Base-by-base conservation (phyloP, 1,140 invertebrate genomes). In the Platorchestia sp. region DNA sequence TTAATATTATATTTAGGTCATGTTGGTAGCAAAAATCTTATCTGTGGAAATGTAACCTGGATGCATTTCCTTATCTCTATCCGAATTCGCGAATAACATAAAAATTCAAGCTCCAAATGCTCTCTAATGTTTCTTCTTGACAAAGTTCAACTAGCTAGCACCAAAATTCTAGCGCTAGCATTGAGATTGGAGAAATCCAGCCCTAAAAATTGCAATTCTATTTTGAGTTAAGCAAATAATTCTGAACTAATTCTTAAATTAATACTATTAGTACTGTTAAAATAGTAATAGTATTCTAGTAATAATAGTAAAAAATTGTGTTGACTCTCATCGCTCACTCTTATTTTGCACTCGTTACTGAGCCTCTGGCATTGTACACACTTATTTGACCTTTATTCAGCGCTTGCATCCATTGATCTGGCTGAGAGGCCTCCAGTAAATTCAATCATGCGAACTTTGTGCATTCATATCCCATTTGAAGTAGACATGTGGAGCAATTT, bases 401-500 rank as follows among this genome's bases (percentile, higher is more conserved):
- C 59, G 59, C 59, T 75, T 75, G n/a, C 87, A 42, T 89, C 87
- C 87, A 89, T 89, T 89, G 87, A 89, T 89, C 87, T 42, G 41
- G 87, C 43, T 19, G 87, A 27, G 27, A 42, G 43, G n/a, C 87
- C 41, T 89, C 87, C 43, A 89, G n/a, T 42, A 89, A 89, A 89
- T 89, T 89, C 87, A 89, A 89, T 89, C 87, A 89, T 89, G 87
- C 43, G 87, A 89, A 89, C 87, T 89, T 89, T 44, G 42, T 89
- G 87, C 87, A 89, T 89, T 89, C 87, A 89, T 89, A 89, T 89
- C 87, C 87, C n/a, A 89, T 42, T 89, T 89, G 87, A 44, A 89
- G 43, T 89, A 89, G 41, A 89, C n/a, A 89, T 44, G 43, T 42
- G 87, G 27, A 41, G n/a, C 87, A 89, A 89, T 89, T 89, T 89